Percentiles rank a stretch among this genome's conserved stretches.
phyloP scores from a whole-genome alignment of 2,888 invertebrate genomes.

The Sphecodes monilicornis region DNA sequence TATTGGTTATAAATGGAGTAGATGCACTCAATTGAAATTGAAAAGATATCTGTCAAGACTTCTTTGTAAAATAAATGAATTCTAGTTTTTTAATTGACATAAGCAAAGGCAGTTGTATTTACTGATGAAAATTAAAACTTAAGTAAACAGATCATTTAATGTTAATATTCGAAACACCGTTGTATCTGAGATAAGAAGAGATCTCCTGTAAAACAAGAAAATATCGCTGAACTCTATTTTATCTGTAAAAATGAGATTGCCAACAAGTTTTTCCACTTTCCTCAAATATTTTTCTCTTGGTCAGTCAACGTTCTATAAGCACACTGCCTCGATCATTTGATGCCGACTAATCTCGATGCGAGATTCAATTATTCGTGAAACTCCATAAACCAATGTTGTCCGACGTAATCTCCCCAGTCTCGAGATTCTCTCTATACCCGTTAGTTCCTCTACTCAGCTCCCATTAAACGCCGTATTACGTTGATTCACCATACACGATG shows the following conservation, averaged over 20 bases:
- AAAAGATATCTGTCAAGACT: too few relatives aligned
- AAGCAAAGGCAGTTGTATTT: background rate
- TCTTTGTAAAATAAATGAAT: too few relatives aligned
- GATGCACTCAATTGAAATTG: too few relatives aligned
- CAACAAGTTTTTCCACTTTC: background rate
- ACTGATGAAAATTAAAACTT: background rate
- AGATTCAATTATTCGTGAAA: constrained; percentile 12
- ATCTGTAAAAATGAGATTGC: background rate
- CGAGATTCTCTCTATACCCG: constrained; percentile 6
- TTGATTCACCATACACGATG: background rate
- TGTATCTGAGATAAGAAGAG: background rate
- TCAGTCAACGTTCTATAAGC: background rate
- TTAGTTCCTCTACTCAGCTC: constrained; percentile 19
- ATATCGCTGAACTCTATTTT: background rate
- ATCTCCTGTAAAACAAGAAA: background rate
- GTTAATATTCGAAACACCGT: background rate
- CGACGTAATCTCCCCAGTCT: constrained; percentile 7
- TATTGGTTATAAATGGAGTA: too few relatives aligned
- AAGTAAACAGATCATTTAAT: background rate
- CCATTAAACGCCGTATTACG: constrained; percentile 5
- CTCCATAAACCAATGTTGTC: constrained; percentile 15
- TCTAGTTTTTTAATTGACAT: too few relatives aligned
- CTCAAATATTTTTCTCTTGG: background rate
- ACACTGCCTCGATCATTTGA: background rate
- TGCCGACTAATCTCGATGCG: background rate